Base-by-base conservation (phyloP, 2,113 vertebrate species). In the Pavo muticus region DNA sequence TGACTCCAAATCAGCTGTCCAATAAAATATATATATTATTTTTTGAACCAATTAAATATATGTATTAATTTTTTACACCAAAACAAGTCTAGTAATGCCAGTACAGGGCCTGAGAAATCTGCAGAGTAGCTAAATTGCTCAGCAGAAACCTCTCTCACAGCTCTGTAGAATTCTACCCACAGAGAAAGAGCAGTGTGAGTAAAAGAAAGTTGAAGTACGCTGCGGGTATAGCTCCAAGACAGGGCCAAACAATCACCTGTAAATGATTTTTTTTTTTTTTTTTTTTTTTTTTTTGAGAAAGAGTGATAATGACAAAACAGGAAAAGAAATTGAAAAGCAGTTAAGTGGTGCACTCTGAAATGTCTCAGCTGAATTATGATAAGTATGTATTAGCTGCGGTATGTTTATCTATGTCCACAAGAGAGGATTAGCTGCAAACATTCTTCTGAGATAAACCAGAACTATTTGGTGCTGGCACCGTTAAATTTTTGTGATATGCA, bases 361-460 rank as follows among this genome's bases (percentile, higher is more conserved):
- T 88, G 92, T 96, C 97, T 97, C 96, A 85, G 3, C 90, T 97
- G 95, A 96, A 93, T 97, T 97, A 97, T 97, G 97, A 97, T 97
- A 97, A 97, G 97, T 95, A 94, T 90, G 93, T 95, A 94, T 96
- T 98, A 97, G 89, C 97, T 94, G 95, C 90, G 95, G 95, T 91
- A 77, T 96, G 94, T 97, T 98, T 97, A 97, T 98, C 97, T 97
- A 79, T 88, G 96, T 96, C 94, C 96, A 93, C 97, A 97, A 95
- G 97, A 97, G 96, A 97, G 97, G 97, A 97, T 98, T 98, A 98
- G 78, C 95, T 94, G 93, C 94, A 96, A 97, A 97, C 96, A 97
- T 97, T 97, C 96, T 97, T 97, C 85, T 97, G 96, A 97, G 97
- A 98, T 98, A 97, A 97, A 97, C 86, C 92, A 94, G 95, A 97